Conservation (phyloP, 2,113 vertebrate species). For the Rattus rattus region DNA sequence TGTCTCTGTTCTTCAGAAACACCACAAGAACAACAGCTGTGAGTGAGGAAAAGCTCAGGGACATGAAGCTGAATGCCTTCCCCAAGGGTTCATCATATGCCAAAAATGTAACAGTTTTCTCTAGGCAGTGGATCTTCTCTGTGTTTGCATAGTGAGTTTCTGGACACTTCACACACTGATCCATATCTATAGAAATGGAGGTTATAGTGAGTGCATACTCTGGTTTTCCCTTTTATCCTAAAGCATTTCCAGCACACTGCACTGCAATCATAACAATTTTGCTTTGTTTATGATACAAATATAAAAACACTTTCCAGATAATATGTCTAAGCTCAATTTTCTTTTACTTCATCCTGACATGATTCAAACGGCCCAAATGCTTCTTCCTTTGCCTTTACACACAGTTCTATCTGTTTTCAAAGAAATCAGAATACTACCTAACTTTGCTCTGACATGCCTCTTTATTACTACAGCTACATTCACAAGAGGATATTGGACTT, state of each 20-base stretch:
- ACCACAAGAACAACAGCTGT: not conserved
- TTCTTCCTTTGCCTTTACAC: not conserved
- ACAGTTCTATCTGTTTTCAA: not conserved
- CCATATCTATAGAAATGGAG: not conserved
- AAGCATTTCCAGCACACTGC: not conserved
- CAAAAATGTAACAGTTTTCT: not conserved
- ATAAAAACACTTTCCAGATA: not conserved
- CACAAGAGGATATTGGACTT: not conserved
- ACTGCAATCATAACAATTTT: not conserved
- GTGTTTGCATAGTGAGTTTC: not conserved
- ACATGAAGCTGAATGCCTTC: not conserved
- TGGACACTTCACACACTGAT: not conserved
- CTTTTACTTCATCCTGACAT: not conserved
- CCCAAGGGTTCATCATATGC: not conserved
- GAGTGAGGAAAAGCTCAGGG: not conserved
- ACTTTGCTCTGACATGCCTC: too few species aligned
- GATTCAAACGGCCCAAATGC: not conserved
- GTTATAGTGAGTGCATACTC: not conserved
- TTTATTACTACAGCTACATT: too few species aligned
- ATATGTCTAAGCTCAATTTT: not conserved
- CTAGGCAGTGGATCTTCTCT: not conserved
- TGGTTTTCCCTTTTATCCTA: not conserved
- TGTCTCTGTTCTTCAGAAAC: not conserved
- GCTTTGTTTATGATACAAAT: not conserved
- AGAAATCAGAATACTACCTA: not conserved